Base-by-base conservation (phyloP, 2,113 vertebrate species). In the Lepidothrix coronata region DNA sequence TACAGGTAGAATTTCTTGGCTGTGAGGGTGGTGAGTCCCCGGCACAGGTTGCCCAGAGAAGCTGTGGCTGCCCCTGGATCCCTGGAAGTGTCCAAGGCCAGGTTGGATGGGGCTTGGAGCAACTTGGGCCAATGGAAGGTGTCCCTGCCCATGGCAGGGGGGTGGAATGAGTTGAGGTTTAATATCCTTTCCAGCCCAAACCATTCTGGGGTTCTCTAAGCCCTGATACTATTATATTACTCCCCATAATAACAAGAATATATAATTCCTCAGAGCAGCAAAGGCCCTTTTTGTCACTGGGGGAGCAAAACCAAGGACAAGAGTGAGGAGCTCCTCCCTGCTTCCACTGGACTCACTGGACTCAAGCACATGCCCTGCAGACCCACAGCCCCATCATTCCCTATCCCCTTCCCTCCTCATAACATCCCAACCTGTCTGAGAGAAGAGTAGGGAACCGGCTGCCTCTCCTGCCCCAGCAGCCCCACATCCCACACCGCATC, bases 111-210 rank as follows among this genome's bases (percentile, higher is more conserved):
- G 37, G 19, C 28, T 75, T 14, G 62, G 39, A 61, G 39, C 54
- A 39, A 0, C 30, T 13, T 46, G 54, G 62, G 15, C 9, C 0
- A 12, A 15, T 54, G 78, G 62, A 3, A 89, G 24, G 7, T 54
- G 62, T 30, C 39, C 24, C 20, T 61, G 61, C 4, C 6, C 15
- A 6, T 25, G 68, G 15, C 37, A 46, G 19, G 11, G 11, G 21
- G 6, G 1, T 52, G 13, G 4, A 0, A 52, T 0, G 0, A 5
- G 5, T 39, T 30, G 61, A 1, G 8, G 3, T 74, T 52, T 81
- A 21, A 24, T 19, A 6, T 28, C 5, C 30, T 15, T 54, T 75
- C n/a, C 46, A 9, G 20, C 30, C 5, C 62, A n/a, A 22, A 12
- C 11, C 24, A 19, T 25, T 35, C 5, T n/a, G 61, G 12, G 13